phyloP scores from a whole-genome alignment of 2,113 vertebrate genomes.

The Anser cygnoides region DNA sequence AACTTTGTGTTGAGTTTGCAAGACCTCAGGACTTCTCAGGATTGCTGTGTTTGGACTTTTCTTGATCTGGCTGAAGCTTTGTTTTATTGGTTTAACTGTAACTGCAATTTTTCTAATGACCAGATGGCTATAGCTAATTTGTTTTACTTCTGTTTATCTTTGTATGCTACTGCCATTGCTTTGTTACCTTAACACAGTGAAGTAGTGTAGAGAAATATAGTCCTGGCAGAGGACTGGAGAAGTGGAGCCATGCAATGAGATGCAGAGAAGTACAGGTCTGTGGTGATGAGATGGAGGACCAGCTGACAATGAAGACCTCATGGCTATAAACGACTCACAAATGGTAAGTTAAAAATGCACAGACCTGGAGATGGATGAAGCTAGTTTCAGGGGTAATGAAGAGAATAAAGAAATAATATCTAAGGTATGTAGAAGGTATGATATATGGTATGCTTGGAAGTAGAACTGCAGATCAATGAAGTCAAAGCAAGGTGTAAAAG shows the following conservation, averaged over 20 bases:
- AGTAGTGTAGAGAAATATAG: background rate
- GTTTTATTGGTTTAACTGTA: background rate
- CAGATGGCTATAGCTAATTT: background rate
- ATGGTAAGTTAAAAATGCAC: background rate
- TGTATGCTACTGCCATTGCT: background rate
- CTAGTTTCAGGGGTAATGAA: background rate
- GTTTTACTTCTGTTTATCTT: constrained; percentile 14
- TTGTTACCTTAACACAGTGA: background rate
- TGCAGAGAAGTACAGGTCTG: rapidly evolving
- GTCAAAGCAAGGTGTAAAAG: background rate
- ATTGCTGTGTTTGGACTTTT: background rate
- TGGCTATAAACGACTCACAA: background rate
- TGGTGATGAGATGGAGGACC: rapidly evolving
- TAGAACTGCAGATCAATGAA: background rate
- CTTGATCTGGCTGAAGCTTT: background rate
- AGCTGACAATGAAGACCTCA: background rate
- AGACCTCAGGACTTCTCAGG: background rate
- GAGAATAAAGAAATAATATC: background rate
- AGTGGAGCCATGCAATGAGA: background rate
- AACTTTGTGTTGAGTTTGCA: background rate
- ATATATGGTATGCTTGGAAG: background rate
- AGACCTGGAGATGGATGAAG: background rate
- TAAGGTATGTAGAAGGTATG: rapidly evolving
- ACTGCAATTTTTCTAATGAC: constrained; percentile 7
- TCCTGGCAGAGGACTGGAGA: background rate